phyloP scores from a whole-genome alignment of 2,888 invertebrate species.

The Pristionchus exspectatus region DNA sequence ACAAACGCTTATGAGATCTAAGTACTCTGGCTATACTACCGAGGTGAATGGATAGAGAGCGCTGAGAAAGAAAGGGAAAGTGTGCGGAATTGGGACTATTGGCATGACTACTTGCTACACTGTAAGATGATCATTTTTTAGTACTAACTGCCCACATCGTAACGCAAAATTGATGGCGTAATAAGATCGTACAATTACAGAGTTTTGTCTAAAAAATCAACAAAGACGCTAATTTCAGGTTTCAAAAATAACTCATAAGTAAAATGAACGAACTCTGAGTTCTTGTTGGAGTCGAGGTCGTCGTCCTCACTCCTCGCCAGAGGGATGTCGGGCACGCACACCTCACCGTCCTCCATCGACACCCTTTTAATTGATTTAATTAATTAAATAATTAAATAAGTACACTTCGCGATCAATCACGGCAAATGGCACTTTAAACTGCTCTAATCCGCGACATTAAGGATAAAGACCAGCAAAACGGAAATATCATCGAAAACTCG shows the following conservation, averaged over 20 bases:
- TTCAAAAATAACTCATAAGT: not conserved
- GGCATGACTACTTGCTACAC: not conserved
- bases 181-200: not conserved
- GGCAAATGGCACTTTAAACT: too few species aligned
- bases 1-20: slow-evolving; percentile 40
- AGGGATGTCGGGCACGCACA: slow-evolving; percentile 74
- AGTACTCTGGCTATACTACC: slow-evolving; percentile 35
- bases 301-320: slow-evolving; percentile 70
- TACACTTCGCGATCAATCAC: too few species aligned
- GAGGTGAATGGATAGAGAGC: not conserved
- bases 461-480: too few species aligned
- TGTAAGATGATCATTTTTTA: not conserved
- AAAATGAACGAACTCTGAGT: slow-evolving; percentile 47
- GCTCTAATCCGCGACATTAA: too few species aligned
- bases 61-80: not conserved
- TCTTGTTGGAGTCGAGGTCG: slow-evolving; percentile 64
- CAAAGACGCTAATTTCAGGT: not conserved
- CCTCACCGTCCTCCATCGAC: slow-evolving; percentile 58
- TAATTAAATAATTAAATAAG: not conserved
- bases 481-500: not conserved
- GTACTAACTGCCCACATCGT: not conserved
- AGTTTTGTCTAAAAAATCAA: not conserved
- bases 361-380: not conserved
- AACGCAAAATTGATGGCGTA: not conserved
- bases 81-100: not conserved